These are phyloP conservation scores for Gryllus bimaculatus DNA, from an alignment of 1,140 invertebrate species.

Conservation along the genomic window DNA sequence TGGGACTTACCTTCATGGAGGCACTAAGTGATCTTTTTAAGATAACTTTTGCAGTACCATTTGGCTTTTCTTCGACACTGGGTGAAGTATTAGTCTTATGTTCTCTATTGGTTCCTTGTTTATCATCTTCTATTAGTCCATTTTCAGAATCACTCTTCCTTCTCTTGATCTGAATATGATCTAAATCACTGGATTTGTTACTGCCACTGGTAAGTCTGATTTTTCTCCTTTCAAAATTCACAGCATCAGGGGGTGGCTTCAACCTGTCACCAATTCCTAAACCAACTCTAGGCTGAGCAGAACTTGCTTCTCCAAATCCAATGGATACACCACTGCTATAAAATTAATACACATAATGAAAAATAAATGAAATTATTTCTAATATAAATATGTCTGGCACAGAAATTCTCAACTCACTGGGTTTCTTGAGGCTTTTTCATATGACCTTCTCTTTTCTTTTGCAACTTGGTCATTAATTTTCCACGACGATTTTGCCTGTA, in stretches of 20 bases:
- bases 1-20: background rate
- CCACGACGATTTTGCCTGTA: conserved; percentile 22
- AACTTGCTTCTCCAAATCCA: conserved; percentile 12
- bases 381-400: background rate
- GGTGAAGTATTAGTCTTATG: background rate
- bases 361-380: background rate
- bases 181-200: conserved; percentile 13
- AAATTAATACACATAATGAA: background rate
- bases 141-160: conserved; percentile 6
- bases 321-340: conserved; percentile 8
- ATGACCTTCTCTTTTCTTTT: background rate
- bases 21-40: background rate
- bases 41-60: background rate
- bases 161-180: conserved; percentile 10
- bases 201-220: conserved; percentile 2
- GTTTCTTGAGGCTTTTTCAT: background rate
- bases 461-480: conserved; percentile 13
- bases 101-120: background rate
- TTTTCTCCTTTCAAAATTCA: conserved; percentile 14
- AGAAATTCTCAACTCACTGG: background rate
- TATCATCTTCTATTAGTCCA: background rate
- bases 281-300: background rate
- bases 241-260: conserved; percentile 14
- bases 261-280: background rate
- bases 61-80: background rate